These are phyloP conservation scores for Hycleus cichorii DNA, from an alignment of 1,140 invertebrate species.

Conservation along the genomic window DNA sequence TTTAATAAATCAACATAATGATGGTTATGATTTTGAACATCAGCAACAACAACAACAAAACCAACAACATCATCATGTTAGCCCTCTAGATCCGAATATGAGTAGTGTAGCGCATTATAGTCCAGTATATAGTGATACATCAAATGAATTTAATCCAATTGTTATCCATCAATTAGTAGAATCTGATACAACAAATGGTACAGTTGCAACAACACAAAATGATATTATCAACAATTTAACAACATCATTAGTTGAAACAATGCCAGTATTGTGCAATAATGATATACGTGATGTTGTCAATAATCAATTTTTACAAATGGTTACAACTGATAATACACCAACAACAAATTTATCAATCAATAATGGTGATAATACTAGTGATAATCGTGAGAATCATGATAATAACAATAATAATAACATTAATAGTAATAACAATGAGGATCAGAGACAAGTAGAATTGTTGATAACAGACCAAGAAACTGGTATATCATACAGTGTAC, in stretches of 20 bases:
- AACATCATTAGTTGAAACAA: conserved; percentile 17
- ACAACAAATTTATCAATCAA: not conserved
- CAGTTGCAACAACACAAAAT: conserved; percentile 4
- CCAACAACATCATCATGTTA: conserved; percentile 42
- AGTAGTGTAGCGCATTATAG: conserved; percentile 50
- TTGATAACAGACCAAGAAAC: conserved; percentile 40
- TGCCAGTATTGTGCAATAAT: conserved; percentile 31
- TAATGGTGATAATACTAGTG: not conserved
- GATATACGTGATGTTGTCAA: conserved; percentile 35
- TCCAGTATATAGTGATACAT: conserved; percentile 44
- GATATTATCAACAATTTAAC: conserved; percentile 17
- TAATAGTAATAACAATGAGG: conserved; percentile 31
- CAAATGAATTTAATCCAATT: conserved; percentile 47
- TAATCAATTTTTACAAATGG: conserved; percentile 38
- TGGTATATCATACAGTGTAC: conserved; percentile 36
- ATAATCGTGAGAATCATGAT: not conserved
- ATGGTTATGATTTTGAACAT: conserved; percentile 45
- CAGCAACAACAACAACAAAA: not conserved
- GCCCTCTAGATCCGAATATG: conserved; percentile 53
- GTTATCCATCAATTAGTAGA: conserved; percentile 43
- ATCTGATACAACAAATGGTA: too few species aligned
- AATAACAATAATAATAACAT: conserved; percentile 4
- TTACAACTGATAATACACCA: conserved; percentile 3
- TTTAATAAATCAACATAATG: conserved; percentile 43
- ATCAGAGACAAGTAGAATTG: conserved; percentile 29